These are phyloP conservation scores for Platysteira castanea DNA, from an alignment of 2,113 vertebrate genomes.

Conservation along the genomic window DNA sequence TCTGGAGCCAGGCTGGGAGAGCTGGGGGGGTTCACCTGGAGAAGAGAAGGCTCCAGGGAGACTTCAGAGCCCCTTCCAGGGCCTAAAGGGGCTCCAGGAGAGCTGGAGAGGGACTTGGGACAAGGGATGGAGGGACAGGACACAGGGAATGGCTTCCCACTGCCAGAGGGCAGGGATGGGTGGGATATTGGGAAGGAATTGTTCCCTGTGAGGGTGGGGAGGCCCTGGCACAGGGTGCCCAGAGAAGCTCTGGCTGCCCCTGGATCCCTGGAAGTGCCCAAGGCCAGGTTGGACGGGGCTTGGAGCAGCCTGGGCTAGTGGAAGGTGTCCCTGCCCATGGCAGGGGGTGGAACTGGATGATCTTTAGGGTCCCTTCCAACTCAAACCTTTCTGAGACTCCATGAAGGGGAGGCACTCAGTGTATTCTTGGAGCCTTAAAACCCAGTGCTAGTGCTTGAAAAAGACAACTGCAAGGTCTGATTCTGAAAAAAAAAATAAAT, in stretches of 20 bases:
- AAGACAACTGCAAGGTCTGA: background rate
- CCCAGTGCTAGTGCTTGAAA: background rate
- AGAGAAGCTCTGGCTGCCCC: background rate
- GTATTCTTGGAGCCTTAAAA: background rate
- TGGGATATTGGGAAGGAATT: background rate
- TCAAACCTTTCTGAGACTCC: background rate
- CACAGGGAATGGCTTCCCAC: background rate
- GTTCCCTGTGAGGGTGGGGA: rapidly evolving
- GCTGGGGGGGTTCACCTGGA: background rate
- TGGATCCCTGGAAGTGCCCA: background rate
- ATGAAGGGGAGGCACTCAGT: background rate
- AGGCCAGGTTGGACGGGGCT: rapidly evolving
- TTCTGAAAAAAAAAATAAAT: background rate
- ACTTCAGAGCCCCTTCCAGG: background rate
- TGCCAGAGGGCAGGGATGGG: background rate
- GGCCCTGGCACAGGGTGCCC: rapidly evolving
- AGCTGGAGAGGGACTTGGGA: background rate
- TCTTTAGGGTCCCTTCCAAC: rapidly evolving
- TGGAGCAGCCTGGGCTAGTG: rapidly evolving
- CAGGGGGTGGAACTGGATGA: rapidly evolving
- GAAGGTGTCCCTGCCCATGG: background rate
- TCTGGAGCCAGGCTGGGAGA: background rate
- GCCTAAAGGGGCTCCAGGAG: background rate
- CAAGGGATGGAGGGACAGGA: background rate
- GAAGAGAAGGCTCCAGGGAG: background rate